Evolutionary conservation across 2,888 invertebrate genomes (phyloP).

Genomic region (Leucophenga maculata): DNA sequence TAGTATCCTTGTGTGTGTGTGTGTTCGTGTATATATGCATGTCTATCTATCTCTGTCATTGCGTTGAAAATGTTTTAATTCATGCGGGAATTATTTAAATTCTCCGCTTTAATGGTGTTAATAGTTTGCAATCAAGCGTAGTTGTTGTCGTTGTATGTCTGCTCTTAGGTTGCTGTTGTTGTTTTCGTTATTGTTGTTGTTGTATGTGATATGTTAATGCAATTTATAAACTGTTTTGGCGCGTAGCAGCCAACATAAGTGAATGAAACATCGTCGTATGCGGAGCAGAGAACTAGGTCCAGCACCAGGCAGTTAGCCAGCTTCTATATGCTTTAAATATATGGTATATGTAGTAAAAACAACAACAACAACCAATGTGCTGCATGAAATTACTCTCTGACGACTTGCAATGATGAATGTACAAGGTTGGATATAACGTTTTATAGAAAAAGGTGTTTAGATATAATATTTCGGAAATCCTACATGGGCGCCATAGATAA

Average conservation of each 20-base stretch:
- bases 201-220: slow-evolving; percentile 25
- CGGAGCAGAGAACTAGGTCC: too few species aligned
- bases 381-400: too few species aligned
- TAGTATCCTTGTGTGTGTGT: slow-evolving; percentile 19
- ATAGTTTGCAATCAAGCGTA: slow-evolving; percentile 61
- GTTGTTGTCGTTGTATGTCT: background rate
- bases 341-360: background rate
- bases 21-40: slow-evolving; percentile 10
- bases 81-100: slow-evolving; percentile 61
- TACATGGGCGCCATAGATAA: too few species aligned
- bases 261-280: too few species aligned
- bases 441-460: too few species aligned
- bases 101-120: slow-evolving; percentile 62
- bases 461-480: too few species aligned
- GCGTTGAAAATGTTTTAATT: slow-evolving; percentile 28
- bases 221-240: slow-evolving; percentile 23
- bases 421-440: too few species aligned
- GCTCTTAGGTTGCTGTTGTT: background rate
- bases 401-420: too few species aligned
- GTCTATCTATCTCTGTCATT: background rate
- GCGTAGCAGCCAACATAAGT: background rate
- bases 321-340: too few species aligned
- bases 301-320: too few species aligned
- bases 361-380: background rate
- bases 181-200: background rate